A percentile compares a stretch with the other conserved stretches of the same genome.
Evolutionary conservation across 2,888 invertebrate species (phyloP).

Genomic region (Dynastes tityus): DNA sequence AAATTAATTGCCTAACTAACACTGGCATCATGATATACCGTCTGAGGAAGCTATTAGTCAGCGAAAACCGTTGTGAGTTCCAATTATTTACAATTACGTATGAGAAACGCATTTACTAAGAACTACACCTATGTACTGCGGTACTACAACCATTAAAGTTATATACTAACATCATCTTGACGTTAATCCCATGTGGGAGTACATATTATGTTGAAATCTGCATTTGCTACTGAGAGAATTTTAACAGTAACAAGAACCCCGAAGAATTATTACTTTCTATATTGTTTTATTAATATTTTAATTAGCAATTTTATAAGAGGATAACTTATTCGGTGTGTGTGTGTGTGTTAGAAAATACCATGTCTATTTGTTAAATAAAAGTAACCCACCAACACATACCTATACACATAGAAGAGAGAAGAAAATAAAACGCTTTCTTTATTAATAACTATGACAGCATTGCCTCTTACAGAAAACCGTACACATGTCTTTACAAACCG

Average conservation of each 20-base stretch:
- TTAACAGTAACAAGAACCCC: no score
- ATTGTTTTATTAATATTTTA: neutral
- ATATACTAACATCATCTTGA: neutral
- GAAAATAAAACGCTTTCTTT: neutral
- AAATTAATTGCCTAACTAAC: constrained; percentile 5
- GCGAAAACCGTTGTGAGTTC: constrained; percentile 11
- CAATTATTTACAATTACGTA: constrained; percentile 19
- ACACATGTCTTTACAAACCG: no score
- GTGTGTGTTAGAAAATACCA: no score
- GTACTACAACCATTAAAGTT: neutral
- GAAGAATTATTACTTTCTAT: neutral
- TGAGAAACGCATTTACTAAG: no score
- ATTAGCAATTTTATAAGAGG: neutral
- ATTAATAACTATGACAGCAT: constrained; percentile 5
- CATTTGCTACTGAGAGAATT: no score
- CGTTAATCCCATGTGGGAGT: no score
- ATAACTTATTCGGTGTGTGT: no score
- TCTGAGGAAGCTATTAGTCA: neutral
- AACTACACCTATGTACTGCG: no score
- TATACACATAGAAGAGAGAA: neutral
- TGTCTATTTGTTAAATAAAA: no score
- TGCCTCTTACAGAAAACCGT: no score
- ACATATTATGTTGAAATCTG: no score
- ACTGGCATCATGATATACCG: no score
- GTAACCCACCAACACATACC: neutral